A percentile compares a stretch with the other conserved stretches of the same genome.
phyloP scores from a whole-genome alignment of 2,888 invertebrate genomes.

The Diarsia rubi region DNA sequence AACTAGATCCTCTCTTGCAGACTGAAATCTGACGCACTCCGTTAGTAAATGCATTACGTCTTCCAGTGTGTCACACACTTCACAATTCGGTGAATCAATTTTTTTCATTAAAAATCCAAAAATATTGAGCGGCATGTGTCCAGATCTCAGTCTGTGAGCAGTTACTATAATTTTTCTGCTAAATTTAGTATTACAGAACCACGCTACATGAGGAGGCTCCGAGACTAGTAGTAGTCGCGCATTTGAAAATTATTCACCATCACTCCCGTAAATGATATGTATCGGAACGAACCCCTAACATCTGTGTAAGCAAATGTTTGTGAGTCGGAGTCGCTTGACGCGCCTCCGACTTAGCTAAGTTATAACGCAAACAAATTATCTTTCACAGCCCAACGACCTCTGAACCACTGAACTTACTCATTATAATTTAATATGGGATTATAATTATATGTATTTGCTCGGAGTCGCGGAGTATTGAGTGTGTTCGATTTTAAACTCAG shows the following conservation, averaged over 20 bases:
- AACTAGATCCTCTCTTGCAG: no score
- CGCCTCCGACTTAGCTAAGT: conserved; percentile 42
- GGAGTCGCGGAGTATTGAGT: neutral
- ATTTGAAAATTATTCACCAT: neutral
- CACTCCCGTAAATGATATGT: neutral
- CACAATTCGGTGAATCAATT: no score
- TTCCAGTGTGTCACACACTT: no score
- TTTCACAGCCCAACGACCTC: conserved; percentile 45
- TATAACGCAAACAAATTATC: conserved; percentile 62
- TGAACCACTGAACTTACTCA: conserved; percentile 28
- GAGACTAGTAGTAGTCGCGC: no score
- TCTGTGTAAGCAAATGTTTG: conserved; percentile 53
- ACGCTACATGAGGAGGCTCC: no score
- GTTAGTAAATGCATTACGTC: no score
- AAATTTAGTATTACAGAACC: no score
- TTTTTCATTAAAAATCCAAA: no score
- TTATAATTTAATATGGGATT: conserved; percentile 31
- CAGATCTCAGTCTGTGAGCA: no score
- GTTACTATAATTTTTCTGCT: no score
- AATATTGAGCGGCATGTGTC: no score
- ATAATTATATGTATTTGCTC: conserved; percentile 17
- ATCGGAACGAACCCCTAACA: conserved; percentile 36
- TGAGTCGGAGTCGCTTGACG: conserved; percentile 48
- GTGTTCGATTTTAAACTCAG: conserved; percentile 11
- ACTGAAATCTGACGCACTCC: no score